These are phyloP conservation scores for Syndactyla subalaris DNA, from an alignment of 2,797 vertebrate species.

Conservation along the genomic window DNA sequence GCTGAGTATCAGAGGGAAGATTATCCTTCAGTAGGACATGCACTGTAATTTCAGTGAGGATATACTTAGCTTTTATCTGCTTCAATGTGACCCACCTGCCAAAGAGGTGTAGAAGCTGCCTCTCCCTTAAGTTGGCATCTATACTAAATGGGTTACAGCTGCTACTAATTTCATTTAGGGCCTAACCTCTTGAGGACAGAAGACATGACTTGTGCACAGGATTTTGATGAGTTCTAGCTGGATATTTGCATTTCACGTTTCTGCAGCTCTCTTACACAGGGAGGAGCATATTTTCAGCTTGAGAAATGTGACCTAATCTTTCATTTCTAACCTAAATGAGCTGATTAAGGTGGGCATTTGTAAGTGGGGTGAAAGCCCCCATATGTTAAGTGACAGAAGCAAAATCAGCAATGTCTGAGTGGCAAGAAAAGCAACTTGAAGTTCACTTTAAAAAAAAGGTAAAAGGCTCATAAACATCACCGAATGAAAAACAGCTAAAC, in stretches of 20 bases:
- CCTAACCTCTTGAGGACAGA: background rate
- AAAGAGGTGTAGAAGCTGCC: background rate
- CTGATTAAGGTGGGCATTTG: background rate
- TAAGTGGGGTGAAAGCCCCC: background rate
- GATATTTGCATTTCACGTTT: background rate
- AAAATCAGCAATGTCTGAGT: background rate
- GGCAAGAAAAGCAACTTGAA: background rate
- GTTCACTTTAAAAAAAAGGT: background rate
- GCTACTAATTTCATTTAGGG: constrained; percentile 14
- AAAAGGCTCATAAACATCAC: background rate
- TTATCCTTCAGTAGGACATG: background rate
- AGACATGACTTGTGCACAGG: background rate
- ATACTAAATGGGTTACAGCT: background rate
- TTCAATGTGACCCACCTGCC: background rate
- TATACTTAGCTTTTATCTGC: background rate
- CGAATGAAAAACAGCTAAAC: background rate
- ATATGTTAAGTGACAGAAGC: background rate
- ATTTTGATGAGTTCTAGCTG: background rate
- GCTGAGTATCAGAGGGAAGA: background rate
- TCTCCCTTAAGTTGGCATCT: background rate
- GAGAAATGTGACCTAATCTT: background rate
- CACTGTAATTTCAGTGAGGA: background rate
- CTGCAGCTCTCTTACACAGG: background rate
- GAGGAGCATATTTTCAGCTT: background rate
- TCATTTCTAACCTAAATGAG: background rate